Evolutionary conservation across 2,888 invertebrate species (phyloP), one percentile per base, ranked within the genome.

Genomic region (Andricus curvator): DNA sequence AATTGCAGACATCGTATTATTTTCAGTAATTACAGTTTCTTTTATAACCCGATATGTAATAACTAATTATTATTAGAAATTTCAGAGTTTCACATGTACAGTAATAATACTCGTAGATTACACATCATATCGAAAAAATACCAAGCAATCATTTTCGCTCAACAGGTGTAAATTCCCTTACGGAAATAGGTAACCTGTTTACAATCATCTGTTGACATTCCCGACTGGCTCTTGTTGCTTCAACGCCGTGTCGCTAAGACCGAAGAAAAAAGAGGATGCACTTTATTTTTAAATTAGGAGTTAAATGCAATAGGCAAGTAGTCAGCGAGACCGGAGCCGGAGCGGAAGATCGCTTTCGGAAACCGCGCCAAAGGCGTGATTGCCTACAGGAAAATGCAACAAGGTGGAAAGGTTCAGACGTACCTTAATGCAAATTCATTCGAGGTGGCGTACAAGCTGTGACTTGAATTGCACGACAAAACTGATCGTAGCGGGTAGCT

Each of bases 371-470:
- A 83, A 86, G 87, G 86, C 89, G 89, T 89, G 90, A 90, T 90
- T 87, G 89, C 88, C 88, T 83, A 86, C 87, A 87, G 89, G 88
- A 90, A 89, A 88, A 86, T 86, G 86, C 85, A 86, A 87, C 84
- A 88, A 88, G 88, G 85, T 86, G 89, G 88, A 89, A 87, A 88
- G 84, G 86, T 82, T 80, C 84, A 86, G 86, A 85, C 82, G 85
- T 86, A 86, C 81, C 87, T 84, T 88, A 88, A 90, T 91, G 91
- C 88, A 89, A 91, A 91, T 91, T 89, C 89, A 87, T 88, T 87
- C 87, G 85, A 84, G 86, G 84, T 84, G 78, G 80, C 78, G 80
- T 76, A 82, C 79, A 80, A 80, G 80, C 81, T 81, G 83, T 83
- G 81, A 84, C 81, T 83, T 81, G 82, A 84, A 85, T 87, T 86